Base-by-base conservation (phyloP, 2,888 invertebrate species). In the Drosophila greeni region DNA sequence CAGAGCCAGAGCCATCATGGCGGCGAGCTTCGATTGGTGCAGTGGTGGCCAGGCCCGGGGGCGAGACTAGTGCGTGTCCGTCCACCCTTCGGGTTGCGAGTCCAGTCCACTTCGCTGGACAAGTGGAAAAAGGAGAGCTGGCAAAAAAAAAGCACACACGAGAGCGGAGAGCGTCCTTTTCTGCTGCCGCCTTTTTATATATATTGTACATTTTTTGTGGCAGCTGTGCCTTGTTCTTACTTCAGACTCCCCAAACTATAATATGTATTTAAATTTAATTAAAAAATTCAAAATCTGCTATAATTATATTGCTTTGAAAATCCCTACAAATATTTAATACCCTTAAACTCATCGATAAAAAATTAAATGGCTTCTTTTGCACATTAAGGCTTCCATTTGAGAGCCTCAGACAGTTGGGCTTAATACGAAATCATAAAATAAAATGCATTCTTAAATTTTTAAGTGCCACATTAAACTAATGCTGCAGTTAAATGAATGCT, bases 1-100 rank as follows among this genome's bases (percentile, higher is more conserved):
- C 34, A 16, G 8, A 36, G 14, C 14, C 20, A 39, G 39, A 40
- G 40, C 66, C 66, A 66, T 65, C 66, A 66, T 65, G 66, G 47
- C 79, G 76, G 76, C 76, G 80, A 66, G 75, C 75, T 79, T 79
- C 80, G 79, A 79, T 79, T 79, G 79, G 79, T 79, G 74, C 80
- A 76, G 75, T 54, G 58, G 58, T 51, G 70, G 49, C 34, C 76
- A 58, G 58, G 75, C 71, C 75, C 74, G 74, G 71, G 74, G 74
- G 64, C 70, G 72, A 53, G 66, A 49, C 57, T 70, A 66, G 65
- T 76, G 76, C 76, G 78, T 74, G 48, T 60, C 69, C 69, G 60
- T 62, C 66, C 66, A 66, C 66, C 66, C 66, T 66, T 62, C 49
- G 59, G 45, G 45, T 45, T 14, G 29, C 29, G 18, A 29, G 45